Evolutionary conservation across 2,113 vertebrate species (phyloP), one percentile per base, ranked within the genome.

Genomic region (Xenopus tropicalis): DNA sequence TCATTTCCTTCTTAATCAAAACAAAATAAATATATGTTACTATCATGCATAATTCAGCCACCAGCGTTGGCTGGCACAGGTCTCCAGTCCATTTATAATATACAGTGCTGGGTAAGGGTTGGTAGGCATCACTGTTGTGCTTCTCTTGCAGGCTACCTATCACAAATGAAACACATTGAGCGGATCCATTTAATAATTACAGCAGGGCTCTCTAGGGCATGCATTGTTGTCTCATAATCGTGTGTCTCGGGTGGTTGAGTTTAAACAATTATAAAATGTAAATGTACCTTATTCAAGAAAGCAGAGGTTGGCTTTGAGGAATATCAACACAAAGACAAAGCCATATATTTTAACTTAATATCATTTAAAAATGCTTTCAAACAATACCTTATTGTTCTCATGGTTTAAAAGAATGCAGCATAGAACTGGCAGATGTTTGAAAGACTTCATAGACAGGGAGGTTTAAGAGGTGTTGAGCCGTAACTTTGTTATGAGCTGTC

Each of bases 261-360:
- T 74, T 68, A 61, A 69, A 74, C 43, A 74, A 61, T 68, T 68
- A 74, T 74, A 52, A 68, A 74, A 68, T 61, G 63, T 68, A 68
- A 74, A 74, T 68, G 72, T 61, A 74, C 71, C 37, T 59, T 66
- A 46, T 44, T 61, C 59, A 21, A 67, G 43, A 65, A 57, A 66
- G 44, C 62, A 59, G 63, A 61, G 65, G 23, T 68, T 68, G 56
- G 65, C 65, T 74, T 48, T 44, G 61, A 61, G 44, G 25, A 62
- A 74, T 51, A 68, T 1, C 23, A 20, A 66, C 22, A 74, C 54
- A 68, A 69, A 61, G 46, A 61, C 23, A 14, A n/a, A 68, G 46
- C 37, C 52, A 44, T 61, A 44, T 62, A 20, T 59, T 67, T 74
- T 48, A n/a, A 61, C 61, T 68, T 61, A 61, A 51, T 29, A 8